Evolutionary conservation across 2,113 vertebrate species (phyloP).

Genomic region (Dipodomys stephensi): DNA sequence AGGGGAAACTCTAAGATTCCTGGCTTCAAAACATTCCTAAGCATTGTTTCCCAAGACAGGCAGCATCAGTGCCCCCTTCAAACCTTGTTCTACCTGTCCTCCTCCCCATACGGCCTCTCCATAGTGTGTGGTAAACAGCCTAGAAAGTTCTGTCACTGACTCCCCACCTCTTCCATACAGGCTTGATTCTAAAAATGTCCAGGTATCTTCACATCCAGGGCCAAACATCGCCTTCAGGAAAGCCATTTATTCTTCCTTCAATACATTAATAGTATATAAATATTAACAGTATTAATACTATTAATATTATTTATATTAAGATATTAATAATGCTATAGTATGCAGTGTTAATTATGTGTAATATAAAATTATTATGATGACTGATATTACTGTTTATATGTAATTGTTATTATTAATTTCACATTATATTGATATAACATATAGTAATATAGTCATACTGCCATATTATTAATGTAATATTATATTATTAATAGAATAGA

Average conservation of each 20-base stretch:
- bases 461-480: too few species aligned
- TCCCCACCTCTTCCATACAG: neutral
- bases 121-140: neutral
- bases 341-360: too few species aligned
- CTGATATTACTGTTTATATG: too few species aligned
- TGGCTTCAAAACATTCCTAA: neutral
- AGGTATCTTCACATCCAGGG: neutral
- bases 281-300: neutral
- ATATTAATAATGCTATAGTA: too few species aligned
- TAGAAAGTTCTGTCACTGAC: neutral
- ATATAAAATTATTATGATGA: too few species aligned
- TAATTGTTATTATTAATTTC: too few species aligned
- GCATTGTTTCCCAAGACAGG: neutral
- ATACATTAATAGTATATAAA: neutral
- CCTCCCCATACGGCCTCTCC: accelerated
- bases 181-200: neutral
- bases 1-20: neutral
- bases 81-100: neutral
- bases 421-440: too few species aligned
- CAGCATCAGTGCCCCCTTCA: neutral
- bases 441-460: too few species aligned
- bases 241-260: neutral
- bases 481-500: too few species aligned
- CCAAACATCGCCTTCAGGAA: neutral
- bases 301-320: too few species aligned